Evolutionary conservation across 2,113 vertebrate genomes (phyloP), one percentile per base, ranked within the genome.

Genomic region (Nerophis lumbriciformis): DNA sequence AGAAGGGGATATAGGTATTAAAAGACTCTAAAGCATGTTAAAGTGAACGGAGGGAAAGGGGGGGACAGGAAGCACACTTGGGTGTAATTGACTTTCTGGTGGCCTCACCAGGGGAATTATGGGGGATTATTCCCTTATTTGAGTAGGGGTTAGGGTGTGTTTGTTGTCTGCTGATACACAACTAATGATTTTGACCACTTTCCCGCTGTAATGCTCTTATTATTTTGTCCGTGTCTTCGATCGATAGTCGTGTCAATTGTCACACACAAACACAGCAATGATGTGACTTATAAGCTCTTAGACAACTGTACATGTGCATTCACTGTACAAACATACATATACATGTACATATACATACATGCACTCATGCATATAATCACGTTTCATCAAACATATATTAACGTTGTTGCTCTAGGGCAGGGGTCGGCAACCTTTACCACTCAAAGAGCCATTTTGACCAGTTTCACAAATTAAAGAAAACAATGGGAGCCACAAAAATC

Each of bases 101-200:
- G 71, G 73, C 59, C 73, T 82, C 74, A 71, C 82, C 71, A 80
- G 58, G 63, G 62, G 69, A 79, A 70, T 76, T 65, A 69, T 66
- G 53, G 13, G 52, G 11, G 54, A 48, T 68, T 66, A 71, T 62
- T 68, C 38, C 72, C 48, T 49, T 69, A 57, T 21, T 57, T 57
- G 39, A 44, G 8, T 9, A 44, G 19, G 55, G 55, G 53, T 19
- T 37, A 53, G 21, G 15, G n/a, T 59, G 47, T 65, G 16, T 44
- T 53, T 15, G n/a, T 10, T 57, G 68, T 50, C 11, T 71, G 56
- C 68, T 66, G 50, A 72, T 66, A 65, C 38, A 52, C 50, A 62
- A 56, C 28, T 15, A 44, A 39, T 21, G 38, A 59, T 9, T 9
- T 35, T 47, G 38, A 68, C 48, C 1, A 12, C 52, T 59, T 21